Base-by-base conservation (phyloP, 2,888 invertebrate species). In the Dermolepida albohirtum region DNA sequence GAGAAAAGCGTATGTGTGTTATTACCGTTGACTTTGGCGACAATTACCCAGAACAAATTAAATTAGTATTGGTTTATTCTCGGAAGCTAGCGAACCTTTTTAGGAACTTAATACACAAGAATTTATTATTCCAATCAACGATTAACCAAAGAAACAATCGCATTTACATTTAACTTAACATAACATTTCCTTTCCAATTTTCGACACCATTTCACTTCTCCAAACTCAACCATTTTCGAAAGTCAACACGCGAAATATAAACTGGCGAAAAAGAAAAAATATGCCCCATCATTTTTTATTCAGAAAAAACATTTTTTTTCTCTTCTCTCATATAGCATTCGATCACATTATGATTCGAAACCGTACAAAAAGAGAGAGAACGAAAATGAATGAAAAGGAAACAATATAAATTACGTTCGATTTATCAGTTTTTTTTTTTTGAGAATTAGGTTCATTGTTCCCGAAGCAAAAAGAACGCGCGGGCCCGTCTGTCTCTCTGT, bases 371-470 rank as follows among this genome's bases (percentile, higher is more conserved):
- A 16, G 8, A 34, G 54, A 54, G 11, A 12, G 11, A 12, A 5
- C 14, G 17, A 39, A 34, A 14, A 7, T 16, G 7, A 34, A 47
- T 14, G 47, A 62, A 47, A 62, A 14, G 39, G 14, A 54, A 54
- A 54, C 34, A 34, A 65, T 57, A 40, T 57, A 66, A 66, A 66
- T 66, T 66, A 41, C 27, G 1, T 40, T 47, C 49, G 57, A 57
- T 66, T 66, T 40, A 52, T 64, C 14, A 49, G 50, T 49, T 66
- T 41, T 34, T 49, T 66, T 41, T 34, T 57, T 55, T 47, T 44
- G 57, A 55, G 57, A 55, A 66, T 66, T 51, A 52, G 17, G 29
- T 52, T 52, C 52, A 64, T 52, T 52, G 51, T 52, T 64, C 43
- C 40, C 27, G 27, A 52, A 64, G 51, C 16, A 50, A 64, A 54